phyloP scores from a whole-genome alignment of 2,113 vertebrate genomes.

The Myrmecobius fasciatus region DNA sequence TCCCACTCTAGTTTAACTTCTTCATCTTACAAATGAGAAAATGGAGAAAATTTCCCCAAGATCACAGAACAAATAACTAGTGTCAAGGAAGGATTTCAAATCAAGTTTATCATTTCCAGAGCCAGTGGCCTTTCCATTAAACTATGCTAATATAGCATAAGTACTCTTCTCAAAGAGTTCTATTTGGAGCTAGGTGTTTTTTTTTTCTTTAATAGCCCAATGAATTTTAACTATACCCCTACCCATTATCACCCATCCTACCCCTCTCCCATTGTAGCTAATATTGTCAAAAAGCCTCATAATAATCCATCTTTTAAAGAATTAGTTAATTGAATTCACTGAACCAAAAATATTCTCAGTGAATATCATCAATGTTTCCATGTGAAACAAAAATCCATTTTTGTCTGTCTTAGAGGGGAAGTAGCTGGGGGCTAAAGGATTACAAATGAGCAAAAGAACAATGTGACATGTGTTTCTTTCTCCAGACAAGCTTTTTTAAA shows the following conservation, averaged over 20 bases:
- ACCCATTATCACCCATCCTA: neutral
- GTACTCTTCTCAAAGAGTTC: neutral
- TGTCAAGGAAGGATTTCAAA: neutral
- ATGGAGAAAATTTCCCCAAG: neutral
- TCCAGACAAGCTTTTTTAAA: neutral
- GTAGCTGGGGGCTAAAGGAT: constrained; percentile 35
- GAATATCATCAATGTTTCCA: constrained; percentile 64
- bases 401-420: constrained; percentile 40
- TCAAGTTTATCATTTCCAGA: neutral
- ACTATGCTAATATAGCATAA: neutral
- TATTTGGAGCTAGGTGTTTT: neutral
- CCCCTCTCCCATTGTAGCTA: neutral
- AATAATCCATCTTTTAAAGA: constrained; percentile 61
- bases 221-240: neutral
- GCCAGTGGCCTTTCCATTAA: neutral
- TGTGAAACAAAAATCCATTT: constrained; percentile 65
- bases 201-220: constrained; percentile 5
- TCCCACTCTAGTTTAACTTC: neutral
- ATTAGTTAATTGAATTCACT: constrained; percentile 63
- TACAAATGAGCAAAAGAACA: neutral
- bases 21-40: neutral
- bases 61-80: neutral
- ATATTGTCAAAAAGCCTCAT: constrained; percentile 38
- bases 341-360: constrained; percentile 64
- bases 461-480: constrained; percentile 11